Conservation (phyloP, 2,797 vertebrate species). For the Mallotus villosus region DNA sequence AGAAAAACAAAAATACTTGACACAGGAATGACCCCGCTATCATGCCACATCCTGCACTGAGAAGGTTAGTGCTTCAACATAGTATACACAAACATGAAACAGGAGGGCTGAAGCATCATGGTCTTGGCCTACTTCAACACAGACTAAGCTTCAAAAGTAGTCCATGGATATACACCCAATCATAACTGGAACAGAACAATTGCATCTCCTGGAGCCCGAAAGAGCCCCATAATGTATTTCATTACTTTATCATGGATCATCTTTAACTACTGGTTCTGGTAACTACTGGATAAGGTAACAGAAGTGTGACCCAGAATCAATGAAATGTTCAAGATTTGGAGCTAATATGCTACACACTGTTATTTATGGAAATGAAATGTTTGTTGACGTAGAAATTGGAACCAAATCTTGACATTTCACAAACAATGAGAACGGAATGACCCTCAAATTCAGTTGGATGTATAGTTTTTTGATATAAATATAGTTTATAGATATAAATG, state of each 20-base stretch:
- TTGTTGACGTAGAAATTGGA: slow-evolving; percentile 32
- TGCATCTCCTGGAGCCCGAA: slow-evolving; percentile 43
- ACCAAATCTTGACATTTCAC: slow-evolving; percentile 29
- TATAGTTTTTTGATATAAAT: slow-evolving; percentile 42
- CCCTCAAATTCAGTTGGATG: slow-evolving; percentile 62
- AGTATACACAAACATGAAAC: slow-evolving; percentile 41
- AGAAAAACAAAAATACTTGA: slow-evolving; percentile 44
- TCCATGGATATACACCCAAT: slow-evolving; percentile 26
- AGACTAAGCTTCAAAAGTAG: slow-evolving; percentile 37
- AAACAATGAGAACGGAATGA: slow-evolving; percentile 25
- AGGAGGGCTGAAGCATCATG: slow-evolving; percentile 45
- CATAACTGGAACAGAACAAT: slow-evolving; percentile 47
- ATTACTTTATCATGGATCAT: slow-evolving; percentile 75
- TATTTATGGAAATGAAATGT: slow-evolving; percentile 52
- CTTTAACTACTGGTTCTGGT: slow-evolving; percentile 59
- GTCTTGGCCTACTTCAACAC: slow-evolving; percentile 36
- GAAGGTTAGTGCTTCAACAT: slow-evolving; percentile 30
- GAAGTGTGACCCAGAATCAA: too few species aligned
- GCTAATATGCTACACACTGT: slow-evolving; percentile 44
- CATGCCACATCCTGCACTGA: slow-evolving; percentile 69
- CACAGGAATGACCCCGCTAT: slow-evolving; percentile 63
- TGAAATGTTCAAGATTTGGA: slow-evolving; percentile 47
- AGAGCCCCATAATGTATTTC: slow-evolving; percentile 76
- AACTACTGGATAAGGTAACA: slow-evolving; percentile 40
- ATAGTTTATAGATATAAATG: slow-evolving; percentile 43